Base-by-base conservation (phyloP, 1,140 invertebrate genomes). In the Achatina immaculata region DNA sequence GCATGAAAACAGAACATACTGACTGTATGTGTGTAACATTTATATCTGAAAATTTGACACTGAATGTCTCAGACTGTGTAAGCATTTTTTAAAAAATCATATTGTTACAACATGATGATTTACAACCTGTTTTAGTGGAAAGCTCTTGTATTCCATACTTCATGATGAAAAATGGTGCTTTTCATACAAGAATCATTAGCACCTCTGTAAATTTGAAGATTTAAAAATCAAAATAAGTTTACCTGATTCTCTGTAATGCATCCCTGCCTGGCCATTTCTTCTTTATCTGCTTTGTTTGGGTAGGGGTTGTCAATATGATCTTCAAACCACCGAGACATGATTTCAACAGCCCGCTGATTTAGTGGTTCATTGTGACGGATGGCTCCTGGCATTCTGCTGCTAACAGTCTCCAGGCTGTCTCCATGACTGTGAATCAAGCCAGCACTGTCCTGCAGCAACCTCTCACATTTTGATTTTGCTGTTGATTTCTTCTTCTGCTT, bases 311-410 rank as follows among this genome's bases (percentile, higher is more conserved):
- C 85, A 34, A 82, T 55, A 65, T 90, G 81, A 21, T 80, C 38
- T 3, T 87, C 80, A 72, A 87, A 90, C 90, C 90, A 90, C 21
- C 83, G 74, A 34, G 83, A 83, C 89, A 90, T 89, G 16, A 89
- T 83, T 42, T 78, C 40, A 1, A 88, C 79, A 14, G 89, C 88
- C 62, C 79, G 76, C 38, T 86, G 84, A 71, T 85, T 89, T 21
- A 89, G 83, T 0, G 88, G 88, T 78, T 89, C 85, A 71, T 89
- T 89, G 66, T 89, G 88, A 16, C 88, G 82, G 2, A 77, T 71
- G 40, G 68, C 83, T 83, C 40, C n/a, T 81, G 42, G 45, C 51
- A 72, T 55, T 78, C 36, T 51, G 51, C 38, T 79, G 62, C 58
- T 75, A 31, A 21, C 74, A 16, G 71, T 31, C 14, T 71, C 38